A percentile compares a stretch with the other conserved stretches of the same genome.
Evolutionary conservation across 92 coral and sea anemone genomes (phyloP).

Genomic region (Micromussa lordhowensis): DNA sequence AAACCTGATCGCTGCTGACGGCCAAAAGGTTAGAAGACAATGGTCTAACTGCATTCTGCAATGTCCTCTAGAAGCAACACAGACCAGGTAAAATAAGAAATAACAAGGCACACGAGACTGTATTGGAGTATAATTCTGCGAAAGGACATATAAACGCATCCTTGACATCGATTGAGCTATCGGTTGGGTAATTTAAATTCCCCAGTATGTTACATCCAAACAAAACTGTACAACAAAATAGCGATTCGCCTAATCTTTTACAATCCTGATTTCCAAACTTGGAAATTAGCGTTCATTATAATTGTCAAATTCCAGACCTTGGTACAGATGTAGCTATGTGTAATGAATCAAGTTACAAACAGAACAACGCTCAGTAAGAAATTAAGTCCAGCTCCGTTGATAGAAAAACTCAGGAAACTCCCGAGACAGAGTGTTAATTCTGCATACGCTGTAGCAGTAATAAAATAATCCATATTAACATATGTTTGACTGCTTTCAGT

Average conservation of each 20-base stretch:
- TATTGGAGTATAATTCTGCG: not conserved
- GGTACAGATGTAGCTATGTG: not conserved
- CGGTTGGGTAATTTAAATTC: not conserved
- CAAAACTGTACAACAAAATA: not conserved
- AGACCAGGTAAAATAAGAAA: not conserved
- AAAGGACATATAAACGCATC: not conserved
- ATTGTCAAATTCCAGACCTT: not conserved
- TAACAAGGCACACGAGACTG: not conserved
- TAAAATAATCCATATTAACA: not conserved
- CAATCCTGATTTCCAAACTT: not conserved
- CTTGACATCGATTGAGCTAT: not conserved
- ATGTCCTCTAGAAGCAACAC: too few relatives aligned
- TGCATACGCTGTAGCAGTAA: not conserved
- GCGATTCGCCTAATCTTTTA: not conserved
- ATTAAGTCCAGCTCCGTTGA: not conserved
- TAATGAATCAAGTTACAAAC: too few relatives aligned
- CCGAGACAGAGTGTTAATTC: not conserved
- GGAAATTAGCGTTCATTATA: not conserved
- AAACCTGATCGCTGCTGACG: too few relatives aligned
- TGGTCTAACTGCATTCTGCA: too few relatives aligned
- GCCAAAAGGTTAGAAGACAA: too few relatives aligned
- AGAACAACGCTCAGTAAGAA: not conserved
- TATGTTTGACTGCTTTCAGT: not conserved
- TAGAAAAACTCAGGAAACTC: not conserved
- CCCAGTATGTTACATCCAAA: conserved; percentile 4